Evolutionary conservation across 2,888 invertebrate genomes (phyloP).

Genomic region (Ectropis crepuscularia): DNA sequence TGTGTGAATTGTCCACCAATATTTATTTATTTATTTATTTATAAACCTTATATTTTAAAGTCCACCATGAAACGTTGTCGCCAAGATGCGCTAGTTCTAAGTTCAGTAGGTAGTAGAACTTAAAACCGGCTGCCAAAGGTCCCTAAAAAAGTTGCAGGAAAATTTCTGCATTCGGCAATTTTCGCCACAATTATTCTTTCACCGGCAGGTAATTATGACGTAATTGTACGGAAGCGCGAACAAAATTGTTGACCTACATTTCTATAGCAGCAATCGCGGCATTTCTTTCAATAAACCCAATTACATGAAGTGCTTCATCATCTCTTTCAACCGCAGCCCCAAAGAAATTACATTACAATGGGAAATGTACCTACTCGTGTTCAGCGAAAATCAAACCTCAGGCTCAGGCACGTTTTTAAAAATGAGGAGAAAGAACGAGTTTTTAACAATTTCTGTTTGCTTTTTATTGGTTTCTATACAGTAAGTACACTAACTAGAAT

Average conservation of each 20-base stretch:
- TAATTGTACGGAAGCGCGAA: constrained; percentile 3
- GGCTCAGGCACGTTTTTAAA: neutral
- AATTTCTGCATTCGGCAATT: neutral
- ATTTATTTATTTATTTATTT: no score
- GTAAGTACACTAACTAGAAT: no score
- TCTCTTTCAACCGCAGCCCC: constrained; percentile 7
- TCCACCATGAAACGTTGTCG: no score
- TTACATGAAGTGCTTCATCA: constrained; percentile 27
- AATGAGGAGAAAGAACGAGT: no score
- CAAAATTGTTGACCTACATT: constrained; percentile 25
- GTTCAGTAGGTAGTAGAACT: no score
- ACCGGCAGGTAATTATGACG: neutral
- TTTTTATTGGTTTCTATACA: no score
- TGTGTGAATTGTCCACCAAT: no score
- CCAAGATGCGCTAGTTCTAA: no score
- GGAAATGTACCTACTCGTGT: constrained; percentile 5
- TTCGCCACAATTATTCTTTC: neutral
- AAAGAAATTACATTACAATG: constrained; percentile 21
- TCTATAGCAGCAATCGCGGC: constrained; percentile 2
- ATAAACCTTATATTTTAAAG: no score
- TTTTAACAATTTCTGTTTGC: no score
- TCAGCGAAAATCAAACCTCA: constrained; percentile 20
- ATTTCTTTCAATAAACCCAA: constrained; percentile 24
- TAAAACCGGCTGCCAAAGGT: no score
- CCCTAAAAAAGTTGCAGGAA: no score